Conservation (phyloP, 1,140 invertebrate genomes). For the Trichonephila inaurata region DNA sequence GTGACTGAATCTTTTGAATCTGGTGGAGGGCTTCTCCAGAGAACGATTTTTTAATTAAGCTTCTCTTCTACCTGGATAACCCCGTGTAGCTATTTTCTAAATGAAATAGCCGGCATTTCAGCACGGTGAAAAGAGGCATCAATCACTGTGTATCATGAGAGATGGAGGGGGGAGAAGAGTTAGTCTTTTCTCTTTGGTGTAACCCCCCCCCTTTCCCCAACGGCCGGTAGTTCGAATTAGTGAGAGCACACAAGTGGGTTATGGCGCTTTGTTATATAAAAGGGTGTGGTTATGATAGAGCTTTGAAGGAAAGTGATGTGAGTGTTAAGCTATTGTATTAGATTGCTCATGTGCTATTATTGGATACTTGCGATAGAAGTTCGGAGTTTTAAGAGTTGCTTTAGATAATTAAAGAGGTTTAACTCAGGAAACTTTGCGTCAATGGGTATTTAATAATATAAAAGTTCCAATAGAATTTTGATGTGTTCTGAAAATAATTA, state of each 20-base stretch:
- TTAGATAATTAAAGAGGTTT: too few species aligned
- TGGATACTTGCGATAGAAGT: neutral
- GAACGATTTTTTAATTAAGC: slow-evolving; percentile 76
- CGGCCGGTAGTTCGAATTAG: slow-evolving; percentile 56
- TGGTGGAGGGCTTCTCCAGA: slow-evolving; percentile 27
- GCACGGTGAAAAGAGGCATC: slow-evolving; percentile 43
- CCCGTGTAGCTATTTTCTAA: slow-evolving; percentile 60
- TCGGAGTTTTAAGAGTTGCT: neutral
- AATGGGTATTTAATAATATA: too few species aligned
- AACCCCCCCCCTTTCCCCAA: neutral
- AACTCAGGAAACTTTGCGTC: too few species aligned
- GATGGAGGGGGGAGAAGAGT: neutral
- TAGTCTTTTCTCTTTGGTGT: neutral
- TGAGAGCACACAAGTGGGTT: slow-evolving; percentile 42
- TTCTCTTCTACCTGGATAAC: slow-evolving; percentile 37
- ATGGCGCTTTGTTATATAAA: slow-evolving; percentile 57
- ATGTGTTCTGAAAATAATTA: too few species aligned
- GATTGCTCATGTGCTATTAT: neutral
- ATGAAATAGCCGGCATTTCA: slow-evolving; percentile 70
- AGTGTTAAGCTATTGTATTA: neutral
- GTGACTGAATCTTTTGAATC: slow-evolving; percentile 50
- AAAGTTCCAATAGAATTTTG: too few species aligned
- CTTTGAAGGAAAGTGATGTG: slow-evolving; percentile 47
- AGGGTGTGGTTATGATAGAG: slow-evolving; percentile 48
- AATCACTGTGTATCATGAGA: slow-evolving; percentile 68